Percentiles rank a stretch among this genome's conserved stretches.
Evolutionary conservation across 2,888 invertebrate genomes (phyloP).

Genomic region (Scrobipalpa costella): DNA sequence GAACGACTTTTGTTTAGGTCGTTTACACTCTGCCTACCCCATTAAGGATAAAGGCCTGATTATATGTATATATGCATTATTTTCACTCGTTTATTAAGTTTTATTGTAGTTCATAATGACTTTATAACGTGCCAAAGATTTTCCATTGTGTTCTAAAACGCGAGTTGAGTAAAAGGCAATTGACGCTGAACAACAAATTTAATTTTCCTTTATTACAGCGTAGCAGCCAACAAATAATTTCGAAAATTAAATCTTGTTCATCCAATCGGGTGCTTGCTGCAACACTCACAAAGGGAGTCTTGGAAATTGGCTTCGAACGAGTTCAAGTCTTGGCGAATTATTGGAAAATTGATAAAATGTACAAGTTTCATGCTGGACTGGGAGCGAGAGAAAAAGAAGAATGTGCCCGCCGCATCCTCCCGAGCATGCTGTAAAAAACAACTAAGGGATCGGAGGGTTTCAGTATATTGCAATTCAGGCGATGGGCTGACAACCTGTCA

Average conservation of each 20-base stretch:
- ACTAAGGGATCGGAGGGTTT: no score
- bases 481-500: no score
- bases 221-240: conserved; percentile 22
- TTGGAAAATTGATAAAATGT: conserved; percentile 27
- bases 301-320: conserved; percentile 20
- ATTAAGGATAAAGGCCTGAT: no score
- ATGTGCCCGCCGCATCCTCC: no score
- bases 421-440: no score
- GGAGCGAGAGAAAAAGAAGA: no score
- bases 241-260: conserved; percentile 18
- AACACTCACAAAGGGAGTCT: conserved; percentile 18
- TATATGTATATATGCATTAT: no score
- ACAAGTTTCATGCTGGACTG: no score
- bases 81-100: no score
- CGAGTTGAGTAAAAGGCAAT: conserved; percentile 17
- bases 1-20: no score
- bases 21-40: no score
- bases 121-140: not conserved
- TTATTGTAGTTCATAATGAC: not conserved
- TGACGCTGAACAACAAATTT: conserved; percentile 10
- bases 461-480: no score
- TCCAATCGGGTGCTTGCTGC: conserved; percentile 18
- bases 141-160: not conserved
- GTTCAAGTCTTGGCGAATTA: conserved; percentile 18
- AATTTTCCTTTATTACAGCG: conserved; percentile 20